These are phyloP conservation scores for Eumacrocentrus americanus DNA, from an alignment of 2,888 invertebrate genomes.

Conservation along the genomic window DNA sequence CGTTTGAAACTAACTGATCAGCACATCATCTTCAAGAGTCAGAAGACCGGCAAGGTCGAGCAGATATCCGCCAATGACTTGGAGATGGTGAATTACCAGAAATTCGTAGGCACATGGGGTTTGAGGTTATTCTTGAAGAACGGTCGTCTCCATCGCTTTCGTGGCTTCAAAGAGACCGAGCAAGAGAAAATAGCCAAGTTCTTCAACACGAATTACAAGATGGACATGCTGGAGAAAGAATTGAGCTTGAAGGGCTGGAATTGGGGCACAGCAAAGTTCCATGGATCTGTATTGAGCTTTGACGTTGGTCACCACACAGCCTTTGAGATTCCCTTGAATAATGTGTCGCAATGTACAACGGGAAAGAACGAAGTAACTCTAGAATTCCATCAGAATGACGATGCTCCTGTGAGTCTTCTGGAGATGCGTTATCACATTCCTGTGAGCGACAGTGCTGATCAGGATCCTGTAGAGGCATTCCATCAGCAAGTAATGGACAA, in stretches of 20 bases:
- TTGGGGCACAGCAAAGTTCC: conserved; percentile 96
- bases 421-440: conserved; percentile 99
- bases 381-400: conserved; percentile 99
- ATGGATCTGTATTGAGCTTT: conserved; percentile 83
- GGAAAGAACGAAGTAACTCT: conserved; percentile 98
- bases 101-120: conserved; percentile 89
- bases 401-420: conserved; percentile 94
- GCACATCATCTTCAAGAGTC: conserved; percentile 91
- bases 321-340: conserved; percentile 94
- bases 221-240: conserved; percentile 90
- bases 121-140: conserved; percentile 87
- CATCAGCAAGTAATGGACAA: conserved; percentile 85
- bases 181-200: conserved; percentile 93
- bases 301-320: conserved; percentile 84
- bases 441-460: conserved; percentile 83
- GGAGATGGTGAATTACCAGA: conserved; percentile 89
- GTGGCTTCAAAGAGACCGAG: conserved; percentile 92
- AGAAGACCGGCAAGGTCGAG: conserved; percentile 95
- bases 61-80: conserved; percentile 85
- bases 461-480: conserved; percentile 96
- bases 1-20: conserved; percentile 91
- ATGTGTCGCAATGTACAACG: conserved; percentile 94
- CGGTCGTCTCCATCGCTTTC: conserved; percentile 88
- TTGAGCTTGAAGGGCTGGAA: conserved; percentile 98
- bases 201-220: conserved; percentile 80